phyloP scores from a whole-genome alignment of 2,888 invertebrate genomes.

The Bugula neritina region DNA sequence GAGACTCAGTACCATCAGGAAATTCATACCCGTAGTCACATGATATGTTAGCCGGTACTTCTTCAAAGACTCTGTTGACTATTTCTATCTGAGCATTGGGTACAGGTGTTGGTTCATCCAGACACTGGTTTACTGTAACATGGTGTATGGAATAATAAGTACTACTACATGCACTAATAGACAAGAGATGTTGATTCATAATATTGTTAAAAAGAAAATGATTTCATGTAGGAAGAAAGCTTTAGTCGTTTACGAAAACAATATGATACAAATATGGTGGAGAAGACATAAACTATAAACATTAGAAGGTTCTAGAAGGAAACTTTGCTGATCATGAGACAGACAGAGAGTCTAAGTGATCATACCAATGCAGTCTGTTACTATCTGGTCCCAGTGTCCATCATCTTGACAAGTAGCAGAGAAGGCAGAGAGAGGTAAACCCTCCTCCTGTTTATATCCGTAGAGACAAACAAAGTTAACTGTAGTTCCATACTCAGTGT shows the following conservation, averaged over 20 bases:
- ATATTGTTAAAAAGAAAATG: too few relatives aligned
- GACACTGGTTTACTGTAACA: conserved; percentile 12
- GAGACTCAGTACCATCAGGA: background rate
- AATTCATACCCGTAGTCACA: background rate
- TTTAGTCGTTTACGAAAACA: too few relatives aligned
- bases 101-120: conserved; percentile 12
- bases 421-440: background rate
- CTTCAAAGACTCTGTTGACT: background rate
- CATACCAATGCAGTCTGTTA: background rate
- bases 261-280: too few relatives aligned
- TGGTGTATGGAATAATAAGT: too few relatives aligned
- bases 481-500: conserved; percentile 5
- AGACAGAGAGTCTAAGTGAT: too few relatives aligned
- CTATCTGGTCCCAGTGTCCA: background rate
- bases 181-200: too few relatives aligned
- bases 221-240: too few relatives aligned
- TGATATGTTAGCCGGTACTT: background rate
- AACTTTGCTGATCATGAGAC: too few relatives aligned
- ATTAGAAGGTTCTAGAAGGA: too few relatives aligned
- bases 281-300: too few relatives aligned
- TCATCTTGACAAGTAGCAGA: conserved; percentile 2
- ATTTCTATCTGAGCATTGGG: background rate
- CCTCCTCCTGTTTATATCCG: background rate
- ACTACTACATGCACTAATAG: too few relatives aligned
- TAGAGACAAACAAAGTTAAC: background rate